phyloP scores from a whole-genome alignment of 2,888 invertebrate species.

The Cremastobaeus sp. region DNA sequence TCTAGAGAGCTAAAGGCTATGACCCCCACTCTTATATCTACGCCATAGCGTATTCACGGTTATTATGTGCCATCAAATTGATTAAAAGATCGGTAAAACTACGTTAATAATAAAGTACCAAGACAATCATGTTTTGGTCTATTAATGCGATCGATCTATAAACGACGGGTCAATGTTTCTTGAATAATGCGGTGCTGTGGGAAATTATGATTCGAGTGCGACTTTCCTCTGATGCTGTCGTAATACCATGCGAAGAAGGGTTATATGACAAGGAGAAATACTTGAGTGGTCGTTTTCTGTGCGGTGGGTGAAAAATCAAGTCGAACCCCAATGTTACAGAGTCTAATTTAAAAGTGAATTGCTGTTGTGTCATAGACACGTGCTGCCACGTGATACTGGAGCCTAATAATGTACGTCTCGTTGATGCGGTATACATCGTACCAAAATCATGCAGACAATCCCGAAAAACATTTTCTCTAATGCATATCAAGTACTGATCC shows the following conservation, averaged over 20 bases:
- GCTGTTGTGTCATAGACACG: slow-evolving; percentile 66
- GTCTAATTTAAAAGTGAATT: slow-evolving; percentile 50
- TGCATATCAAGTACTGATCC: slow-evolving; percentile 47
- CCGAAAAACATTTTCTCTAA: slow-evolving; percentile 66
- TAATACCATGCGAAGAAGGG: slow-evolving; percentile 72
- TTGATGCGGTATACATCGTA: slow-evolving; percentile 64
- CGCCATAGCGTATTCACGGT: too few species aligned
- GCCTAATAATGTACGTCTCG: slow-evolving; percentile 75
- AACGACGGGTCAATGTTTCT: too few species aligned
- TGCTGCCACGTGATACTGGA: slow-evolving; percentile 73
- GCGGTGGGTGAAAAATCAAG: slow-evolving; percentile 71
- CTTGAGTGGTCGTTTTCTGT: slow-evolving; percentile 74
- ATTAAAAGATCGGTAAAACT: too few species aligned
- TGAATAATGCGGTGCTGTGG: too few species aligned
- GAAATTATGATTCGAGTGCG: too few species aligned
- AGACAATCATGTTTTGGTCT: too few species aligned
- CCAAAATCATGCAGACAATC: slow-evolving; percentile 68
- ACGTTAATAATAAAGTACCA: too few species aligned
- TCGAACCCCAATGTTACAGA: slow-evolving; percentile 58
- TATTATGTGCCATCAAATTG: too few species aligned
- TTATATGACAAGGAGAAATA: slow-evolving; percentile 68
- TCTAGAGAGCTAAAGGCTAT: slow-evolving; percentile 73
- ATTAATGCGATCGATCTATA: too few species aligned
- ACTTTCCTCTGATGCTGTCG: too few species aligned
- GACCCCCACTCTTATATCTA: slow-evolving; percentile 75